Evolutionary conservation across 1,140 invertebrate species (phyloP).

Genomic region (Calliphora vicina): DNA sequence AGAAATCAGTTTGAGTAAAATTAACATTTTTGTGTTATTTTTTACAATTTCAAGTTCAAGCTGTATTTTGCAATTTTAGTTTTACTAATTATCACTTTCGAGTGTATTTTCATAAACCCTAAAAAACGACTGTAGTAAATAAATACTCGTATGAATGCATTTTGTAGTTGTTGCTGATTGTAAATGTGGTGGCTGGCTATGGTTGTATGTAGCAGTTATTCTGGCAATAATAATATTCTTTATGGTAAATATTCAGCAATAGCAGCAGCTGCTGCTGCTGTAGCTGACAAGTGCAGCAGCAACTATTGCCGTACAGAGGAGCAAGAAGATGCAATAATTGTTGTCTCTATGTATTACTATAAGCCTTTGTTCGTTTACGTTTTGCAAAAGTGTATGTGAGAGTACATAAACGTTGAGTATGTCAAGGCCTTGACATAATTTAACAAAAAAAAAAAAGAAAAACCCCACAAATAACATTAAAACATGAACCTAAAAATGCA

Average conservation of each 20-base stretch:
- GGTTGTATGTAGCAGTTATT: background rate
- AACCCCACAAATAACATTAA: background rate
- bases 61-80: too few species aligned
- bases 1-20: too few species aligned
- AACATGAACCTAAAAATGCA: constrained; percentile 16
- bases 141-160: background rate
- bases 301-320: too few species aligned
- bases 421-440: constrained; percentile 36
- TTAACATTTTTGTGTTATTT: too few species aligned
- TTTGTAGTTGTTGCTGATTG: background rate
- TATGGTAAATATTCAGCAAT: background rate
- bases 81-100: background rate
- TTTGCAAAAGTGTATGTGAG: background rate
- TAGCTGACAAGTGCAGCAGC: background rate
- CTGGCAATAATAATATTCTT: background rate
- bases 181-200: too few species aligned
- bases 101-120: background rate
- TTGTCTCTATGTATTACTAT: background rate
- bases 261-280: background rate
- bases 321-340: background rate
- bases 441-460: background rate
- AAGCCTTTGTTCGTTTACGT: background rate
- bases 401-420: background rate
- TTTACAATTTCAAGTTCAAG: too few species aligned
- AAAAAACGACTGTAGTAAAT: background rate